Base-by-base conservation (phyloP, 1,140 invertebrate genomes). In the Bombyx mandarina region DNA sequence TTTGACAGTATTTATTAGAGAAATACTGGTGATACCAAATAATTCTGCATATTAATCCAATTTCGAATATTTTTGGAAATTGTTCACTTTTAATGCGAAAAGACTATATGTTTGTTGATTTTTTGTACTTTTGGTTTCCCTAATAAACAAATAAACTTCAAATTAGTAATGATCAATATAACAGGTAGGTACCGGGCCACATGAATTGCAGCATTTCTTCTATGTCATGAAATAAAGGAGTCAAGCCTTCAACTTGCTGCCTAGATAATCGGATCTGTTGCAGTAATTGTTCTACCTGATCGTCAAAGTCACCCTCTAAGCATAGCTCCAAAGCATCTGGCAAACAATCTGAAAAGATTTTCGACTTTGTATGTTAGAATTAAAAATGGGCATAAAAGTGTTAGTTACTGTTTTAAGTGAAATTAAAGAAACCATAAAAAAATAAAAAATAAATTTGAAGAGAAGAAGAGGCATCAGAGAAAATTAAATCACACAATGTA, bases 281-380 rank as follows among this genome's bases (percentile, higher is more conserved):
- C 22, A 80, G 52, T 45, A 82, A 47, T 51, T 68, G 46, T 26
- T 58, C 26, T 1, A 76, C 65, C 68, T 82, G 79, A 3, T 55
- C 35, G 4, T 74, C 62, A 62, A 82, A 79, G 44, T 71, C 65
- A 43, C 77, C 77, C 8, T 61, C 53, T n/a, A 74, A 66, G 10
- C 49, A 42, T 46, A 82, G 44, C 5, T 61, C 52, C 1, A 61
- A 56, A 45, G 62, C 63, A 54, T 79, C 67, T 47, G 74, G 58
- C 45, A 46, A 46, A 46, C 6, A 7, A 46, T 46, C n/a, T 46
- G 45, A 9, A 46, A 46, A 46, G 26, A 35, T 35, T 35, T 35
- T 35, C 26, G 26, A 35, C 2, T 35, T 35, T 35, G 26, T 35
- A 35, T 35, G 26, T 35, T 2, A 35, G 12, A 35, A 35, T 35